Evolutionary conservation across 1,140 invertebrate genomes (phyloP).

Genomic region (Nasonia giraulti): DNA sequence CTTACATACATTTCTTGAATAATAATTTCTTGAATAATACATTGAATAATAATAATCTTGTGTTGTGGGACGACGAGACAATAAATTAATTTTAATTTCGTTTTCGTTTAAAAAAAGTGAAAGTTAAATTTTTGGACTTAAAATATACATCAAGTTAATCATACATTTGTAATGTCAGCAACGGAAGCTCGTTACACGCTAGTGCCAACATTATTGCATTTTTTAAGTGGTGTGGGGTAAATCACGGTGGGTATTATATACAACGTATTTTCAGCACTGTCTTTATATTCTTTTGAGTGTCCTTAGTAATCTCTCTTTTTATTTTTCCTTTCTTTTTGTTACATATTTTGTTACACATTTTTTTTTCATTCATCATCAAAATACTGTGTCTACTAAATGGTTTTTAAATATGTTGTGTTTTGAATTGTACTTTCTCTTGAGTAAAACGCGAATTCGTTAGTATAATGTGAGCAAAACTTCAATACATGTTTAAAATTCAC

Average conservation of each 20-base stretch:
- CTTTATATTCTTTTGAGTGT: conserved; percentile 44
- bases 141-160: conserved; percentile 1
- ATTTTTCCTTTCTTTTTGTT: conserved; percentile 42
- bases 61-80: conserved; percentile 29
- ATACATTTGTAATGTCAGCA: conserved; percentile 17
- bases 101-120: conserved; percentile 16
- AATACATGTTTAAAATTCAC: not conserved
- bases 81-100: conserved; percentile 10
- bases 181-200: conserved; percentile 35
- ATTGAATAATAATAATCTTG: not conserved
- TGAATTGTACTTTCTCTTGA: not conserved
- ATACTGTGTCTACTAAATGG: not conserved
- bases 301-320: conserved; percentile 42
- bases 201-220: conserved; percentile 37
- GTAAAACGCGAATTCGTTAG: not conserved
- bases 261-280: conserved; percentile 41
- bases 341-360: not conserved
- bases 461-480: not conserved
- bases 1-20: no score
- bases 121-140: conserved; percentile 6
- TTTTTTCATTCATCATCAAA: conserved; percentile 17
- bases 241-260: conserved; percentile 55
- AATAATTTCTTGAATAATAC: not conserved
- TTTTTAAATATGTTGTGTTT: conserved; percentile 5
- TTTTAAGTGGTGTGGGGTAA: conserved; percentile 50